phyloP scores from a whole-genome alignment of 2,888 invertebrate genomes.

The Melieria omissa region DNA sequence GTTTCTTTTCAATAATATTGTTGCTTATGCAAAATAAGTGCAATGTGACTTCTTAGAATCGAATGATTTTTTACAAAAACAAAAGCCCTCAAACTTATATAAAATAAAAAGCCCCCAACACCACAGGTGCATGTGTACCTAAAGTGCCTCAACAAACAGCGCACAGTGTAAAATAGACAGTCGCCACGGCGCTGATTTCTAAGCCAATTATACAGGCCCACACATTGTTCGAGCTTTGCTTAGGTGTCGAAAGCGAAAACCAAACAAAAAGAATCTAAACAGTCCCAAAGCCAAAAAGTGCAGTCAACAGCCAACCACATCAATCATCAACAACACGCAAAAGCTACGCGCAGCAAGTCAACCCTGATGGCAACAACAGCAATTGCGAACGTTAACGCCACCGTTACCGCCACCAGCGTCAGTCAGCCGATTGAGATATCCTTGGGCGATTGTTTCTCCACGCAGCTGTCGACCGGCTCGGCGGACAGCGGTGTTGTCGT shows the following conservation, averaged over 20 bases:
- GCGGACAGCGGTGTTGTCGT: slow-evolving; percentile 60
- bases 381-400: slow-evolving; percentile 36
- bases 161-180: background rate
- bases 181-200: slow-evolving; percentile 25
- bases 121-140: slow-evolving; percentile 4
- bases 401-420: slow-evolving; percentile 47
- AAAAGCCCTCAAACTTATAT: background rate
- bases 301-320: background rate
- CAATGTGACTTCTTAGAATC: slow-evolving; percentile 31
- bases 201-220: slow-evolving; percentile 43
- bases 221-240: too few species aligned
- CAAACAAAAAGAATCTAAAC: background rate
- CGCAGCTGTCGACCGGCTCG: slow-evolving; percentile 62
- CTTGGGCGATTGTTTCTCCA: slow-evolving; percentile 58
- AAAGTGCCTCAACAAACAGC: background rate
- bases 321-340: background rate
- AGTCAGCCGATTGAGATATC: slow-evolving; percentile 63
- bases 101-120: slow-evolving; percentile 8
- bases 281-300: slow-evolving; percentile 4
- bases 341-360: slow-evolving; percentile 37
- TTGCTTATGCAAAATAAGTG: slow-evolving; percentile 25
- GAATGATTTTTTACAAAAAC: slow-evolving; percentile 28
- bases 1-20: background rate
- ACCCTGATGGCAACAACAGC: slow-evolving; percentile 60
- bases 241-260: background rate